Percentiles rank a stretch among this genome's conserved stretches.
Conservation (phyloP, 2,113 vertebrate genomes). For the Girardinichthys multiradiatus region DNA sequence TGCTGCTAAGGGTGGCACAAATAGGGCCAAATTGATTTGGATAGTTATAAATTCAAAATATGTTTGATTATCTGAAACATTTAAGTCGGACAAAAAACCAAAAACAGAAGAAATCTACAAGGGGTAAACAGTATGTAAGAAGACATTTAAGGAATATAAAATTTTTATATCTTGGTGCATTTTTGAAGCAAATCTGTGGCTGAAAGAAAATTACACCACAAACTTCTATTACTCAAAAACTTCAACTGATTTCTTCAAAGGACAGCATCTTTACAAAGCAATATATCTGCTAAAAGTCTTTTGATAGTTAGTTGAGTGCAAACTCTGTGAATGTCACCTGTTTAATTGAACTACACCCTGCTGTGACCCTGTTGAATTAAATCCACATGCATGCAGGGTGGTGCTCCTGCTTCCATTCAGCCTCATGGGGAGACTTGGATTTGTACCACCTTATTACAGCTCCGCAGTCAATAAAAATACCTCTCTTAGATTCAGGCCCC, state of each 20-base stretch:
- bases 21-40: no score
- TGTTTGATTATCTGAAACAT: no score
- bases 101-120: no score
- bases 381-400: slow-evolving; percentile 10
- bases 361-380: not conserved
- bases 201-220: not conserved
- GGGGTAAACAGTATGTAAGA: no score
- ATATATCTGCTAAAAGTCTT: not conserved
- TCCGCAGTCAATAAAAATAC: slow-evolving; percentile 28
- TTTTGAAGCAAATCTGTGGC: no score
- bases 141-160: no score
- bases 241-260: no score
- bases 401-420: slow-evolving; percentile 7
- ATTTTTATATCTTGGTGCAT: no score
- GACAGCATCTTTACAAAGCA: not conserved
- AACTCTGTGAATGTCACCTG: not conserved
- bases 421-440: slow-evolving; percentile 12
- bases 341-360: not conserved
- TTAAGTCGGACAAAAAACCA: no score
- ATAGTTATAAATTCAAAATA: no score
- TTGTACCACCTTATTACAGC: slow-evolving; percentile 27
- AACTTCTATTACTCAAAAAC: not conserved
- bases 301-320: not conserved
- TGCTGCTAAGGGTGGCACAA: no score
- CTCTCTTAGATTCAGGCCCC: slow-evolving; percentile 29